Evolutionary conservation across 2,888 invertebrate genomes (phyloP), one percentile per base, ranked within the genome.

Genomic region (Pachydiplax longipennis): DNA sequence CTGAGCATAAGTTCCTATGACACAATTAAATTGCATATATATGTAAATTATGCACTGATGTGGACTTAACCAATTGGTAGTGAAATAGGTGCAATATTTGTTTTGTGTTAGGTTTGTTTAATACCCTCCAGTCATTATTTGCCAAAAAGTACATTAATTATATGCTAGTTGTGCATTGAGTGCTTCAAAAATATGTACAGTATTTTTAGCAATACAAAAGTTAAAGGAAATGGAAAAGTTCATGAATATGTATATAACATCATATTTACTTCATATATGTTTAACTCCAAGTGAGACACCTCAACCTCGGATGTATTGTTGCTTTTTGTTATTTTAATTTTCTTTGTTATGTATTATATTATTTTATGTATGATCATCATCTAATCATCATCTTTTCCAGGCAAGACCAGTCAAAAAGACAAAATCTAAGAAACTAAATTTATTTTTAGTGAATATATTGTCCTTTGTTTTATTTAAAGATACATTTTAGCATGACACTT

Each of bases 91-190:
- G 87, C 87, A 87, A 87, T 87, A 87, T 87, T 37, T 40, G 35
- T 65, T 61, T 87, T 87, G 25, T 25, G 73, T 73, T 87, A 53
- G 53, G 53, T 87, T 87, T 22, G 22, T 65, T 61, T n/a, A 87
- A 37, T 87, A 87, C 87, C 61, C 61, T 61, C 87, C 87, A 87
- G 87, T 87, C 87, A 87, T 87, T 87, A 37, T 87, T 87, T 87
- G 87, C 87, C 87, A 87, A 87, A 87, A 87, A 87, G 87, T 87
- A 87, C 87, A 87, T 87, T 87, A 87, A 87, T 61, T 87, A 37
- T 87, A 87, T 87, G 61, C 87, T 87, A 87, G 65, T 65, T 65
- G 61, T 87, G 87, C 87, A 87, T 37, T 61, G 87, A 87, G 87
- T 87, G 87, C 87, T 87, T 87, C 61, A 37, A 87, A 61, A 65